phyloP scores from a whole-genome alignment of 2,797 vertebrate species.

The Percopsis omiscomaycus region DNA sequence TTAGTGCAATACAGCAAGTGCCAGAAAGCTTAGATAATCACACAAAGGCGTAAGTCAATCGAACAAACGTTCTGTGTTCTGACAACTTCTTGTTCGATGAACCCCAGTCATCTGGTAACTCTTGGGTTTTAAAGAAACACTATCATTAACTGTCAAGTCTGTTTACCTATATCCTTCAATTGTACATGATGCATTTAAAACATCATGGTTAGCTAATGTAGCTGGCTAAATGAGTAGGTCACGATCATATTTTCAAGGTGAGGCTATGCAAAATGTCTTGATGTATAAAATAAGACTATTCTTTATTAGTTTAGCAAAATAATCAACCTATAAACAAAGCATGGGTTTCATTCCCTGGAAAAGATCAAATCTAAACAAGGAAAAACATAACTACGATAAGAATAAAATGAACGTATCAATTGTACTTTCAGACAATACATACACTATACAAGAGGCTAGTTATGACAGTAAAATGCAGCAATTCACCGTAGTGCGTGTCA shows the following conservation, averaged over 20 bases:
- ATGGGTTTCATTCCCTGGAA: slow-evolving; percentile 16
- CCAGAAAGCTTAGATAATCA: slow-evolving; percentile 26
- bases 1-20: slow-evolving; percentile 17
- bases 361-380: slow-evolving; percentile 32
- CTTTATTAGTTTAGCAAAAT: slow-evolving; percentile 33
- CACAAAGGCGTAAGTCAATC: slow-evolving; percentile 49
- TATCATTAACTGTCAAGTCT: slow-evolving; percentile 32
- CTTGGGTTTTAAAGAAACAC: slow-evolving; percentile 11
- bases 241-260: slow-evolving; percentile 22
- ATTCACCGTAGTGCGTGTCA: slow-evolving; percentile 61
- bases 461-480: slow-evolving; percentile 65
- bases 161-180: slow-evolving; percentile 28
- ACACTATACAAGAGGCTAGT: slow-evolving; percentile 43
- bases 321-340: slow-evolving; percentile 16
- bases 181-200: slow-evolving; percentile 34
- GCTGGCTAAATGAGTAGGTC: slow-evolving; percentile 30
- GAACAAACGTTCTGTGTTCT: slow-evolving; percentile 32
- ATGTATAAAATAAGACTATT: slow-evolving; percentile 27
- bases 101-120: slow-evolving; percentile 15
- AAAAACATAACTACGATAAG: slow-evolving; percentile 16
- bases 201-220: slow-evolving; percentile 26
- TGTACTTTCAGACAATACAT: slow-evolving; percentile 37
- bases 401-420: slow-evolving; percentile 18
- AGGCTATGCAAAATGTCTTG: slow-evolving; percentile 18
- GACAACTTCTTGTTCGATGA: slow-evolving; percentile 36